Base-by-base conservation (phyloP, 2,113 vertebrate species). In the Gulo gulo region DNA sequence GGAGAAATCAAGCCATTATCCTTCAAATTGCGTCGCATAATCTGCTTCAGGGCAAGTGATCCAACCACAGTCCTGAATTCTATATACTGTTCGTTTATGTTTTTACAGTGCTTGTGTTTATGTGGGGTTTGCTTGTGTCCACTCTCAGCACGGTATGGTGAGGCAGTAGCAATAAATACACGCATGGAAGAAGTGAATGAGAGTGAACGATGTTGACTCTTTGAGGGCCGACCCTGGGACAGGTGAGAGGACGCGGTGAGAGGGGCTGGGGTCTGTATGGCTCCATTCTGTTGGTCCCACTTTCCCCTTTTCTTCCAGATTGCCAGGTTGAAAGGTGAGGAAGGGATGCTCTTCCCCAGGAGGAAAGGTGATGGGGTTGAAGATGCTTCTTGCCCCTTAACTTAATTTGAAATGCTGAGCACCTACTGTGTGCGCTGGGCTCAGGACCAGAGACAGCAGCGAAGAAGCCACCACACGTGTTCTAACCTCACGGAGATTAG, bases 141-240 rank as follows among this genome's bases (percentile, higher is more conserved):
- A 36, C 21, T n/a, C 24, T 16, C 0, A 45, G 15, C 13, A 10
- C 1, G 8, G 23, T 7, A 16, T 7, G 21, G 88, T 45, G 82
- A 67, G 24, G 20, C 2, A 3, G 15, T 6, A 45, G 12, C n/a
- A 55, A 7, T 13, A 45, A 34, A 39, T 5, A 10, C 39, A 57
- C 0, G 0, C 10, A 4, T 4, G 36, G 10, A 29, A 34, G 59
- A 63, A 55, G 39, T 0, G 5, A 50, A 34, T 1, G 55, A 7
- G 4, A 3, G 1, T 1, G 50, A 26, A 21, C 1, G 5, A 29
- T 1, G 29, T 7, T 11, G 6, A 16, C 20, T 81, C 63, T 26
- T 73, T 14, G 14, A 47, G 76, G 31, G 13, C 6, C 2, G 45
- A 9, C 34, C 1, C 23, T 12, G 42, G 39, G 31, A 4, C 50